A percentile compares a stretch with the other conserved stretches of the same genome.
These are phyloP conservation scores for Rhabdomys pumilio DNA, from an alignment of 2,797 vertebrate species.

Conservation along the genomic window DNA sequence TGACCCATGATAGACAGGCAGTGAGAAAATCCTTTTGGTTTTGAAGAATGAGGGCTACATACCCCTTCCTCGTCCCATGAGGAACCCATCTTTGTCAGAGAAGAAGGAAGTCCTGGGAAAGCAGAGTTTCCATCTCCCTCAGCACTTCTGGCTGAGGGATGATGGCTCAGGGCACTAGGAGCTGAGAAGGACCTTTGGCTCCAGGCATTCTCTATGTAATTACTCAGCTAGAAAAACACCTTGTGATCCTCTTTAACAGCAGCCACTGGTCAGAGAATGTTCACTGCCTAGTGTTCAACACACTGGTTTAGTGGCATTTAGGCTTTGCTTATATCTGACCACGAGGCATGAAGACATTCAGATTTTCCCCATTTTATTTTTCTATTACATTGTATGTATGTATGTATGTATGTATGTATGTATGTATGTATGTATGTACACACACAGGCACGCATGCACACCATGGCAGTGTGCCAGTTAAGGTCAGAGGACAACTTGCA, in stretches of 20 bases:
- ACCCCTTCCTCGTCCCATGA: not conserved
- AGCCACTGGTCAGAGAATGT: not conserved
- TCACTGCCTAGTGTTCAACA: not conserved
- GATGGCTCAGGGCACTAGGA: not conserved
- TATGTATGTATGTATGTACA: not conserved
- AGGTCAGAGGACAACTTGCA: not conserved
- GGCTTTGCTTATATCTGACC: not conserved
- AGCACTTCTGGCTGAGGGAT: not conserved
- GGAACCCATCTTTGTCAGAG: not conserved
- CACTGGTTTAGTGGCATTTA: not conserved
- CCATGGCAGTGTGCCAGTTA: not conserved
- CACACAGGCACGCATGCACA: too few relatives aligned
- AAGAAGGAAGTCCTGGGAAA: slow-evolving; percentile 29
- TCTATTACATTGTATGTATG: not conserved
- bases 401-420: too few relatives aligned
- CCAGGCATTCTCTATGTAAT: not conserved
- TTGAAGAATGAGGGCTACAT: not conserved
- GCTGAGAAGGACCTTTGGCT: not conserved
- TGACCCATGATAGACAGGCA: not conserved
- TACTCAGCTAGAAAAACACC: slow-evolving; percentile 15
- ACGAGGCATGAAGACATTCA: slow-evolving; percentile 1
- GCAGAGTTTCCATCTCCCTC: not conserved
- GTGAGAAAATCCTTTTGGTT: slow-evolving; percentile 1
- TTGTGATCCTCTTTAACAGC: not conserved
- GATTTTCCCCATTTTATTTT: not conserved